Evolutionary conservation across 2,113 vertebrate genomes (phyloP), one percentile per base, ranked within the genome.

Genomic region (Brachyhypopomus gauderio): DNA sequence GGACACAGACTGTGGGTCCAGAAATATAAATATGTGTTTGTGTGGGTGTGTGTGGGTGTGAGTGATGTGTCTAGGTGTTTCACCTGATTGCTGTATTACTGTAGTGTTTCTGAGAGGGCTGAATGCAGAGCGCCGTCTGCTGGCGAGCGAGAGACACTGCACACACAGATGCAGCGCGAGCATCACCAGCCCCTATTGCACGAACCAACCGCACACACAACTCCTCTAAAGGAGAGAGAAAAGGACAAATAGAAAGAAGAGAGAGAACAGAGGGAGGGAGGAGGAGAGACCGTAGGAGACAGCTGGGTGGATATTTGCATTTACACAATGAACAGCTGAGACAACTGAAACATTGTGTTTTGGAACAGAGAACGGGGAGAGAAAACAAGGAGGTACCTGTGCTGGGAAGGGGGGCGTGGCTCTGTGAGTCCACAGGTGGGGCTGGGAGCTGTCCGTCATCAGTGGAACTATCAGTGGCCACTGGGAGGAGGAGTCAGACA

Each of bases 41-140:
- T 45, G 38, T 71, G n/a, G n/a, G 6, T 71, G 4, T 23, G 56
- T 48, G 20, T 2, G 27, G 52, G 59, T 41, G 48, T 11, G 41
- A 41, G 16, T 11, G 2, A 41, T 34, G 66, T 20, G 6, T 7
- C 45, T 5, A 0, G 7, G 8, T 11, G 9, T 7, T 86, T 81
- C 84, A 98, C 97, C 92, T 94, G 86, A 98, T 92, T 58, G 95
- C 93, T 0, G 88, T 93, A 0, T 92, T 83, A 0, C 92, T 91
- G 84, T 96, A 96, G 91, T 90, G 94, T 88, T 91, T 89, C 27
- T 94, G 94, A 12, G 89, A 92, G 36, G 91, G 90, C 45, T 92
- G 93, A 82, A 97, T 88, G 0, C 75, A 91, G 52, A 97, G 89
- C 0, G 85, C 73, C 0, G 88, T 91, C 2, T 91, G 95, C 66